These are phyloP conservation scores for Lepisosteus oculatus DNA, from an alignment of 2,113 vertebrate genomes.

Conservation along the genomic window DNA sequence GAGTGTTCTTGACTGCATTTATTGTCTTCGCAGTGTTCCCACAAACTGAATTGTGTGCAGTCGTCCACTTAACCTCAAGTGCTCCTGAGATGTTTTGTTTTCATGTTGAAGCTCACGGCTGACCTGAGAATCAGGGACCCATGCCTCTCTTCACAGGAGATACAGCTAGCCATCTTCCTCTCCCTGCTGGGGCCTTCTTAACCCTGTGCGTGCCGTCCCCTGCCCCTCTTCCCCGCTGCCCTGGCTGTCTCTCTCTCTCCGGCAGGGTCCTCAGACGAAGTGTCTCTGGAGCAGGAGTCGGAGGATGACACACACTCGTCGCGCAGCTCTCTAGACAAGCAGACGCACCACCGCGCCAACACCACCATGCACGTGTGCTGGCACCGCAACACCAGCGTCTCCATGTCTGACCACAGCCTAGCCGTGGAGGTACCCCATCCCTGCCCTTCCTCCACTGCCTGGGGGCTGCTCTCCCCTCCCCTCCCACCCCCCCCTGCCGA, in stretches of 20 bases:
- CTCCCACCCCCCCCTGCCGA: background rate
- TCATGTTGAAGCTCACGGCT: too few species aligned
- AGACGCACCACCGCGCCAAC: conserved; percentile 83
- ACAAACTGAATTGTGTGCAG: too few species aligned
- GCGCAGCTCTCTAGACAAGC: conserved; percentile 77
- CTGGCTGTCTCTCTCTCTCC: conserved; percentile 33
- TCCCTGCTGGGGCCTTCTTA: conserved; percentile 3
- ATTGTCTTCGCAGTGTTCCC: too few species aligned
- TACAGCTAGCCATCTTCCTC: background rate
- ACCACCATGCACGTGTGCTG: conserved; percentile 94
- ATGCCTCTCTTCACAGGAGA: background rate
- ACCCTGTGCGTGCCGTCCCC: background rate
- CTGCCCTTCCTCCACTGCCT: conserved; percentile 16
- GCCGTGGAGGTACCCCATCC: conserved; percentile 82
- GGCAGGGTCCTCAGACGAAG: conserved; percentile 83
- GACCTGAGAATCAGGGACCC: background rate
- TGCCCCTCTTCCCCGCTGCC: conserved; percentile 4
- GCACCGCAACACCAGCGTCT: conserved; percentile 93
- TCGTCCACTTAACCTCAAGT: too few species aligned
- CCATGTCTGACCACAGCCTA: conserved; percentile 87
- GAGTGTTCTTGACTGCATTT: too few species aligned
- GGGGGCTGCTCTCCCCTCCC: conserved; percentile 18
- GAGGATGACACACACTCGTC: conserved; percentile 79
- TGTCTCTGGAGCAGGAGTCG: conserved; percentile 81
- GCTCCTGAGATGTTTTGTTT: too few species aligned